A percentile compares a stretch with the other conserved stretches of the same genome.
These are phyloP conservation scores for Peromyscus eremicus DNA, from an alignment of 2,797 vertebrate species.

Conservation along the genomic window DNA sequence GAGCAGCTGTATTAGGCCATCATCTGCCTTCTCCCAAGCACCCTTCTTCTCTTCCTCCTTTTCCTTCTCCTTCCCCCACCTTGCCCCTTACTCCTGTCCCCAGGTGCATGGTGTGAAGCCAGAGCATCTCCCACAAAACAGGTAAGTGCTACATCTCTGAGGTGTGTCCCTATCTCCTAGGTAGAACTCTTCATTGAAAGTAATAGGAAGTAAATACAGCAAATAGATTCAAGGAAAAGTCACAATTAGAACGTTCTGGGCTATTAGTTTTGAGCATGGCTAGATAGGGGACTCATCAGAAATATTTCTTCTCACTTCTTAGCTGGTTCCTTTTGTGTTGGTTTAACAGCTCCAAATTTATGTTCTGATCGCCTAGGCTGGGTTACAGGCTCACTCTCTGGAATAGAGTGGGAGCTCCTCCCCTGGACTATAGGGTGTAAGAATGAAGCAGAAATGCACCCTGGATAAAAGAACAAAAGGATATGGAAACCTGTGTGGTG, in stretches of 20 bases:
- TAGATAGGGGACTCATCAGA: background rate
- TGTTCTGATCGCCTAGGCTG: background rate
- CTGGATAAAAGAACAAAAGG: background rate
- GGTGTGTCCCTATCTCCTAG: background rate
- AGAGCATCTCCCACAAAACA: background rate
- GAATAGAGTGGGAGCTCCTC: background rate
- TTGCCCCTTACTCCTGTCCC: background rate
- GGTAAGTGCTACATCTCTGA: background rate
- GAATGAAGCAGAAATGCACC: background rate
- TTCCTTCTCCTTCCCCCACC: background rate
- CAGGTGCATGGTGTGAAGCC: background rate
- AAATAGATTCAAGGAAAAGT: constrained; percentile 33
- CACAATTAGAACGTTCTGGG: background rate
- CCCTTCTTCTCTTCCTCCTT: background rate
- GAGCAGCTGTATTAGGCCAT: background rate
- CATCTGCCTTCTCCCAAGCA: background rate
- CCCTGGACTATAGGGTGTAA: background rate
- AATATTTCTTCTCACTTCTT: background rate
- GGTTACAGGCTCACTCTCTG: background rate
- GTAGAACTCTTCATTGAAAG: constrained; percentile 7
- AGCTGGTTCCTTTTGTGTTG: background rate
- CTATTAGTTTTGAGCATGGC: background rate
- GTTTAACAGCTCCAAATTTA: background rate
- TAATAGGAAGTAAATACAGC: background rate
- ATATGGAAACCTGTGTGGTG: background rate